Conservation (phyloP, 1,140 invertebrate species). For the Drosophila ficusphila region DNA sequence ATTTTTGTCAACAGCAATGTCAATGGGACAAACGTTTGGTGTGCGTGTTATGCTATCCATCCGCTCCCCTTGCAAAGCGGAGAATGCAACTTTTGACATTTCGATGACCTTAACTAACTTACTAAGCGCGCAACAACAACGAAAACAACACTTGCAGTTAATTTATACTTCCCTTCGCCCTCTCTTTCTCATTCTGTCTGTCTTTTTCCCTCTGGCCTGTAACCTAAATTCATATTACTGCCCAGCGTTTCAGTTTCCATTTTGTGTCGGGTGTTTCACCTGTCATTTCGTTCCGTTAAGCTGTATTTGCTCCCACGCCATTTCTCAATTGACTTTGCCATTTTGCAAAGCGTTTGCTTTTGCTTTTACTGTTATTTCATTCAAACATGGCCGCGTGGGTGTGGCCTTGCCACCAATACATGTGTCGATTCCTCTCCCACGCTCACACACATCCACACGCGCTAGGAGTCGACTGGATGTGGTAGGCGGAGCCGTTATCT, state of each 20-base stretch:
- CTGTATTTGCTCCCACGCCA: slow-evolving; percentile 1
- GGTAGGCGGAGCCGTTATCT: slow-evolving; percentile 68
- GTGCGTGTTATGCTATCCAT: slow-evolving; percentile 41
- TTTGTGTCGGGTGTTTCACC: slow-evolving; percentile 22
- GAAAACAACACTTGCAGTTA: slow-evolving; percentile 51
- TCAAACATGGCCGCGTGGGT: slow-evolving; percentile 84
- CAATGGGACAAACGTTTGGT: slow-evolving; percentile 52
- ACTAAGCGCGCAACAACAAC: slow-evolving; percentile 50
- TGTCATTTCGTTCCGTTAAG: slow-evolving; percentile 41
- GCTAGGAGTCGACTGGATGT: slow-evolving; percentile 29
- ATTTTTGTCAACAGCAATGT: slow-evolving; percentile 47
- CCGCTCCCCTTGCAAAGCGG: slow-evolving; percentile 30
- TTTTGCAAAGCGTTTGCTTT: slow-evolving; percentile 49
- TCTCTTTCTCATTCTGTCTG: neutral
- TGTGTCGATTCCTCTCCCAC: slow-evolving; percentile 6
- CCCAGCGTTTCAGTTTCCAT: slow-evolving; percentile 36
- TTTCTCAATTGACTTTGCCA: slow-evolving; percentile 38
- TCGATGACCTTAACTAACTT: slow-evolving; percentile 83
- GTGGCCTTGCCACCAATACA: slow-evolving; percentile 71
- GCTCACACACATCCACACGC: slow-evolving; percentile 7
- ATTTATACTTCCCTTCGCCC: slow-evolving; percentile 23
- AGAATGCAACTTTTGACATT: slow-evolving; percentile 84
- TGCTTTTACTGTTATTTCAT: slow-evolving; percentile 69
- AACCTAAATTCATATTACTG: slow-evolving; percentile 74
- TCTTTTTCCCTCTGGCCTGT: slow-evolving; percentile 35